A percentile compares a stretch with the other conserved stretches of the same genome.
Evolutionary conservation across 2,888 invertebrate genomes (phyloP).

Genomic region (Autographa pulchrina): DNA sequence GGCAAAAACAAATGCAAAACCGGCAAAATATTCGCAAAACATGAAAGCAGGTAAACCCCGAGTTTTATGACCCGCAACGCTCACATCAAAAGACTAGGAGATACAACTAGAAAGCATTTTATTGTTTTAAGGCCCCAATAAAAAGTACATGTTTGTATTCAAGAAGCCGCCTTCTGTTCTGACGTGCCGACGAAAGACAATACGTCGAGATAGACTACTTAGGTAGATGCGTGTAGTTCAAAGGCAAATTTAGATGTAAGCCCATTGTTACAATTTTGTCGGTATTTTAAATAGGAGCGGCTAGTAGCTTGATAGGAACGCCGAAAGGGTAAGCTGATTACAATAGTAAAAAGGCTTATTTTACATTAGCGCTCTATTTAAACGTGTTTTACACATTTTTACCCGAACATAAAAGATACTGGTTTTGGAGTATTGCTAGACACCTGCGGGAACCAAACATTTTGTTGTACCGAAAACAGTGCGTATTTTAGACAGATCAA

Average conservation of each 20-base stretch:
- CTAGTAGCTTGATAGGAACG: conserved; percentile 21
- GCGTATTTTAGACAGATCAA: background rate
- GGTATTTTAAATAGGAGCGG: conserved; percentile 7
- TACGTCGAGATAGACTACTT: conserved; percentile 29
- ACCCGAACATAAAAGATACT: background rate
- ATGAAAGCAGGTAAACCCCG: conserved; percentile 71
- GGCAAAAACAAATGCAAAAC: background rate
- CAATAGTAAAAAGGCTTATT: conserved; percentile 17
- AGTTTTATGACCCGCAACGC: conserved; percentile 63
- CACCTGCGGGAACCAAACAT: background rate
- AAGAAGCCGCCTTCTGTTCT: conserved; percentile 76
- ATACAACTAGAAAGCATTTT: conserved; percentile 72
- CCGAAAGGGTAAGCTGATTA: conserved; percentile 20
- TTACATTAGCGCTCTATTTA: conserved; percentile 1
- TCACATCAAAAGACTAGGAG: conserved; percentile 34
- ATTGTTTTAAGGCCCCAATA: conserved; percentile 81
- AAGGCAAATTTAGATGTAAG: conserved; percentile 9
- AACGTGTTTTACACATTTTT: conserved; percentile 6
- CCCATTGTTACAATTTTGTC: conserved; percentile 14
- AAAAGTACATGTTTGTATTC: conserved; percentile 74
- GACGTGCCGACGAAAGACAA: conserved; percentile 56
- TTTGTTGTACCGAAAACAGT: background rate
- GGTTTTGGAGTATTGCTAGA: background rate
- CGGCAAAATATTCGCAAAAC: conserved; percentile 70
- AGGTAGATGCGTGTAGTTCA: conserved; percentile 25